Evolutionary conservation across 2,797 vertebrate species (phyloP), one percentile per base, ranked within the genome.

Genomic region (Sebastes kiyomatsui): DNA sequence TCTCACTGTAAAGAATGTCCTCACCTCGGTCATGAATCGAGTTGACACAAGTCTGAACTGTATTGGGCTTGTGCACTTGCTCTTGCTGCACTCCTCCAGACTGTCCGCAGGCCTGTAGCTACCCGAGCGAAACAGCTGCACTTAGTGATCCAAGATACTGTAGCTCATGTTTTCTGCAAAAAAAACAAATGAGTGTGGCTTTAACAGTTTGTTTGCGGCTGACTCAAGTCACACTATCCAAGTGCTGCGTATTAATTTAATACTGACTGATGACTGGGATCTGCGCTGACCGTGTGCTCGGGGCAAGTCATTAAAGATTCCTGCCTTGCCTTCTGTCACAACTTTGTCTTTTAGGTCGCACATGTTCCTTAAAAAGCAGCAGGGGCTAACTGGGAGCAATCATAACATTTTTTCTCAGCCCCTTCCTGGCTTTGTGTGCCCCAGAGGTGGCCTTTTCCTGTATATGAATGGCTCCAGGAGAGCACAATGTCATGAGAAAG

Each of bases 391-490:
- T 58, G 59, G 54, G 80, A 62, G 90, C 88, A 92, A 91, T 91
- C 87, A 91, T 82, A 93, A 93, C 85, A 92, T 86, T 84, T 88
- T 92, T 82, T 38, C 87, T 92, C 79, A 87, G 81, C 82, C 89
- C 87, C 88, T 95, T 95, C 94, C 94, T 95, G 93, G 88, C 93
- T 95, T 95, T 95, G 95, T 94, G 88, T 85, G 86, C 27, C 80
- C 82, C 79, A 85, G 77, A 86, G 91, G 84, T 73, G 71, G 85
- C 75, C 87, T 90, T 91, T 94, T 94, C 92, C 93, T 92, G 92
- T 89, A 74, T 74, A 70, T 72, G 70, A 85, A 89, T 77, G 69
- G 60, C 28, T 90, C 49, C 80, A 86, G 74, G 77, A 85, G 82
- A 87, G 79, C 67, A 83, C 86, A 72, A 49, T 87, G 90, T 85